These are phyloP conservation scores for Nicator chloris DNA, from an alignment of 2,113 vertebrate genomes.

Conservation along the genomic window DNA sequence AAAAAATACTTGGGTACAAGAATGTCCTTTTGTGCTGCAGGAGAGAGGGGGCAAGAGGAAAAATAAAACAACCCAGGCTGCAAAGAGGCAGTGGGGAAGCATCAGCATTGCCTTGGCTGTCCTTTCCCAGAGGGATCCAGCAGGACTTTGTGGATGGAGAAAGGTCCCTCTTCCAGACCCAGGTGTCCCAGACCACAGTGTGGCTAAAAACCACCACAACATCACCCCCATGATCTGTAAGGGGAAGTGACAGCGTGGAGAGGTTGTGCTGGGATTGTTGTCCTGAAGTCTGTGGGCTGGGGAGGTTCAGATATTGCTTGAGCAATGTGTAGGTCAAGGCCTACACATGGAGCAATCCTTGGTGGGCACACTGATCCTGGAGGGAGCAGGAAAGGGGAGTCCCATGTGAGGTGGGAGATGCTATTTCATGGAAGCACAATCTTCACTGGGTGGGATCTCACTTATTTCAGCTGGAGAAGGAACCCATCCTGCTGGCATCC, in stretches of 20 bases:
- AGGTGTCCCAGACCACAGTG: background rate
- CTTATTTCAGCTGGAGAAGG: background rate
- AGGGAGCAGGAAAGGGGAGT: background rate
- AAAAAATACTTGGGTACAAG: conserved; percentile 50
- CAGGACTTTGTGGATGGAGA: background rate
- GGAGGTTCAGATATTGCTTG: background rate
- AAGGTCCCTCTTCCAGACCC: background rate
- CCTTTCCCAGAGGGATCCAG: background rate
- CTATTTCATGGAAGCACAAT: background rate
- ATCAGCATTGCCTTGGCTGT: background rate
- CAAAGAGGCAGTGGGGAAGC: background rate
- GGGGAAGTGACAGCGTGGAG: conserved; percentile 8
- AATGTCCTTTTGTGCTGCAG: conserved; percentile 66
- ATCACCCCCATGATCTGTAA: background rate
- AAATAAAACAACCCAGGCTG: background rate
- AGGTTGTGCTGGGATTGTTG: background rate
- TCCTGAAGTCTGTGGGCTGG: background rate
- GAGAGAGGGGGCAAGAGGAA: conserved; percentile 6
- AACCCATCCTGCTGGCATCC: background rate
- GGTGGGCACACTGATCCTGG: background rate
- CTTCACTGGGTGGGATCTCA: background rate
- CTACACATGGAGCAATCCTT: background rate
- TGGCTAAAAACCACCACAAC: conserved; percentile 25
- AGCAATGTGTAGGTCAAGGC: background rate
- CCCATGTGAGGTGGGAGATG: rapidly evolving